Conservation (phyloP, 2,797 vertebrate genomes). For the Eulemur rubriventer region DNA sequence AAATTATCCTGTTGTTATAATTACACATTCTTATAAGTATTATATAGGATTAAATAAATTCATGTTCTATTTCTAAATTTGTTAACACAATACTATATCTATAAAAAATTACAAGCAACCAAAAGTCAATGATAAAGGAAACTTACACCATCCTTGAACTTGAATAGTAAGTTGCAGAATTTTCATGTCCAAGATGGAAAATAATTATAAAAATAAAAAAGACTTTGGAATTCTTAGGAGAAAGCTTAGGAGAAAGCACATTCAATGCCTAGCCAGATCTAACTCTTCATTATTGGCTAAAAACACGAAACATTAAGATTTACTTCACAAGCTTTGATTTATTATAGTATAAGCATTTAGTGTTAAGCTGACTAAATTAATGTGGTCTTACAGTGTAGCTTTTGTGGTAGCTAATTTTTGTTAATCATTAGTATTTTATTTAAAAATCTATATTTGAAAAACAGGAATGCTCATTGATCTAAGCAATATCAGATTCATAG, state of each 20-base stretch:
- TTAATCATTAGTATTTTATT: not conserved
- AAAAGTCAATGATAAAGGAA: not conserved
- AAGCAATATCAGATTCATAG: not conserved
- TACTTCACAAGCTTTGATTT: not conserved
- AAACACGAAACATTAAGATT: not conserved
- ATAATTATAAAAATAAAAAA: conserved; percentile 16
- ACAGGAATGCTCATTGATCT: not conserved
- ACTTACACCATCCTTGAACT: not conserved
- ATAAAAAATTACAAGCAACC: not conserved
- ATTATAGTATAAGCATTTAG: not conserved
- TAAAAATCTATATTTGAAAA: not conserved
- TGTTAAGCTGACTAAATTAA: not conserved
- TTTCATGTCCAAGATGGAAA: not conserved
- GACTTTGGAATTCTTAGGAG: not conserved
- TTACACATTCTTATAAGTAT: not conserved
- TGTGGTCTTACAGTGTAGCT: not conserved
- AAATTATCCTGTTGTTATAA: not conserved
- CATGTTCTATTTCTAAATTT: not conserved
- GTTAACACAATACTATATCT: not conserved
- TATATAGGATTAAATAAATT: not conserved
- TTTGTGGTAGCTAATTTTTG: not conserved
- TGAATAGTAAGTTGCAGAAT: not conserved
- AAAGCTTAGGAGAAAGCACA: not conserved
- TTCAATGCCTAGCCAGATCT: not conserved
- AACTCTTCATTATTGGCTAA: not conserved